Evolutionary conservation across 2,888 invertebrate genomes (phyloP).

Genomic region (Yponomeuta evonymella): DNA sequence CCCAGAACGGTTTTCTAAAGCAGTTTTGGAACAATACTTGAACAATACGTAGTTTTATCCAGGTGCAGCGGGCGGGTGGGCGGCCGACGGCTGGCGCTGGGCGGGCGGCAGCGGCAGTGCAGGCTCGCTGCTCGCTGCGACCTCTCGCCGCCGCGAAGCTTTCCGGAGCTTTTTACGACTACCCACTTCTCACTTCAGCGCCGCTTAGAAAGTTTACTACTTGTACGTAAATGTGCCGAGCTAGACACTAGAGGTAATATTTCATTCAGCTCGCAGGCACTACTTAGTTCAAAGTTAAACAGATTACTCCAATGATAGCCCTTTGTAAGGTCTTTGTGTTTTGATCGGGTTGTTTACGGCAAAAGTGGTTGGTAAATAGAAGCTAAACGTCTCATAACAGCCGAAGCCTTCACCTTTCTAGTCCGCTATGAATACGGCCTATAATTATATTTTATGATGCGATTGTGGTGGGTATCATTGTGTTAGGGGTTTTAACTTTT

Average conservation of each 20-base stretch:
- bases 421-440: neutral
- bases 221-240: too few relatives aligned
- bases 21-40: neutral
- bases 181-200: neutral
- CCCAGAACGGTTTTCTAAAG: neutral
- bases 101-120: neutral
- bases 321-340: neutral
- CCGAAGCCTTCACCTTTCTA: neutral
- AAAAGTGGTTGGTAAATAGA: neutral
- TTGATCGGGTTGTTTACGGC: neutral
- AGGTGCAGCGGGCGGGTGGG: neutral
- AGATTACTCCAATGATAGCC: neutral
- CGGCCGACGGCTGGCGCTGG: neutral
- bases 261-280: neutral
- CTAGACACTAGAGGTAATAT: neutral
- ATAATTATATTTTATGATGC: too few relatives aligned
- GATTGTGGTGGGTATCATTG: too few relatives aligned
- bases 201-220: too few relatives aligned
- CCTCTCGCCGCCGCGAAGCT: neutral
- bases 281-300: neutral
- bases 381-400: neutral
- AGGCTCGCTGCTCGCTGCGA: neutral
- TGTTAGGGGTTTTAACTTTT: too few relatives aligned
- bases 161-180: neutral
- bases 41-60: neutral